A percentile compares a stretch with the other conserved stretches of the same genome.
phyloP scores from a whole-genome alignment of 1,140 invertebrate species.

The Tigriopus japonicus region DNA sequence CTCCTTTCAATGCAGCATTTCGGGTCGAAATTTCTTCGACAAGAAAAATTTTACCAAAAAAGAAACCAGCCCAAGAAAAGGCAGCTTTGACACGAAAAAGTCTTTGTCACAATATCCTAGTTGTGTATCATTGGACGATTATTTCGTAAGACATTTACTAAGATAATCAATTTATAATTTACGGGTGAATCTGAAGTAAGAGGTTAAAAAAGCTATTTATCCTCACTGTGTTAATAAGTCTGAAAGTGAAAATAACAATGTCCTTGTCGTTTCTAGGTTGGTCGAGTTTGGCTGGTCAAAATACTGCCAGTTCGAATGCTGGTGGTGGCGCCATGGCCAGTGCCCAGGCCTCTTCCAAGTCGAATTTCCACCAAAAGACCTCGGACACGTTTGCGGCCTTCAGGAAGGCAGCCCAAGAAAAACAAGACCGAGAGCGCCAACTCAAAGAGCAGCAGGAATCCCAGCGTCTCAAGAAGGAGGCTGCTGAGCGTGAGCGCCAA shows the following conservation, averaged over 20 bases:
- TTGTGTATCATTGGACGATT: too few species aligned
- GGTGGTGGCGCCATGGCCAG: background rate
- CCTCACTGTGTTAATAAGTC: too few species aligned
- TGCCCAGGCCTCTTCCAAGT: background rate
- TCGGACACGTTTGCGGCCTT: conserved; percentile 11
- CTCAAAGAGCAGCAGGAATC: background rate
- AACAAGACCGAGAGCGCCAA: conserved; percentile 5
- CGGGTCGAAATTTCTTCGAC: too few species aligned
- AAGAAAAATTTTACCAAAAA: too few species aligned
- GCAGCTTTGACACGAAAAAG: too few species aligned
- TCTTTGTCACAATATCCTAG: too few species aligned
- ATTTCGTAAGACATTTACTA: too few species aligned
- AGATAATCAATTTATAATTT: too few species aligned
- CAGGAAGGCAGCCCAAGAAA: conserved; percentile 9
- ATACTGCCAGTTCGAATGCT: background rate
- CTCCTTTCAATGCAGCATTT: too few species aligned
- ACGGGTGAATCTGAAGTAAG: too few species aligned
- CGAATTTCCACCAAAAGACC: background rate
- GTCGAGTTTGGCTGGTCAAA: conserved; percentile 4
- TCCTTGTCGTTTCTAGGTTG: background rate
- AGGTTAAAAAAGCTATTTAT: too few species aligned
- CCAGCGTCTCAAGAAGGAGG: background rate
- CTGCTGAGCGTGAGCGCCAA: background rate
- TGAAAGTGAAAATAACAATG: background rate
- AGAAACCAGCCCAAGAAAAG: too few species aligned